These are phyloP conservation scores for Halichoerus grypus DNA, from an alignment of 2,113 vertebrate species.

Conservation along the genomic window DNA sequence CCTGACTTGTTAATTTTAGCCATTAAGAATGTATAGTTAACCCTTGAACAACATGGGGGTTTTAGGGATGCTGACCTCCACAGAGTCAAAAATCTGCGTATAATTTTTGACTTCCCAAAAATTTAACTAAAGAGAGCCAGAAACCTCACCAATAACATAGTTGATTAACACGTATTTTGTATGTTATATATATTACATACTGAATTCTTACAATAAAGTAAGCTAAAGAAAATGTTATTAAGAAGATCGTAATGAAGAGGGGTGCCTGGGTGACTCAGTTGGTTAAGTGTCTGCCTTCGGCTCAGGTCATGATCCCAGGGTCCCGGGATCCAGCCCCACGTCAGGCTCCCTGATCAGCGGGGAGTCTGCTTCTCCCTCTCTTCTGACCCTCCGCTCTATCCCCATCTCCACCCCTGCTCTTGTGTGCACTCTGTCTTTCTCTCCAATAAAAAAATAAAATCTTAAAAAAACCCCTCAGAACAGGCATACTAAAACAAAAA, in stretches of 20 bases:
- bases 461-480: background rate
- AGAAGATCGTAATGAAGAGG: background rate
- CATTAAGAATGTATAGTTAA: background rate
- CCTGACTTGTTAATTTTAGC: too few relatives aligned
- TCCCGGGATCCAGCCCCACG: too few relatives aligned
- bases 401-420: background rate
- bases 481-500: background rate
- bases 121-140: background rate
- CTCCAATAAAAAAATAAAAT: background rate
- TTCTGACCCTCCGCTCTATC: too few relatives aligned
- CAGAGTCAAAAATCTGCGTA: background rate
- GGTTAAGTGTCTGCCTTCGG: too few relatives aligned
- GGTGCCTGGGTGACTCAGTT: too few relatives aligned
- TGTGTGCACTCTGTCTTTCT: background rate
- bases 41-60: background rate
- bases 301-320: too few relatives aligned
- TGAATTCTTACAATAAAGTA: background rate
- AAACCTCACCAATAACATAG: background rate
- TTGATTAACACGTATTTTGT: background rate
- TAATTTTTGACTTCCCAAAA: background rate
- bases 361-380: too few relatives aligned
- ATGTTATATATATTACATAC: background rate
- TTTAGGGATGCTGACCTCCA: background rate
- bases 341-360: too few relatives aligned
- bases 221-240: background rate